Conservation (phyloP, 2,797 vertebrate genomes). For the Anguilla megastoma region DNA sequence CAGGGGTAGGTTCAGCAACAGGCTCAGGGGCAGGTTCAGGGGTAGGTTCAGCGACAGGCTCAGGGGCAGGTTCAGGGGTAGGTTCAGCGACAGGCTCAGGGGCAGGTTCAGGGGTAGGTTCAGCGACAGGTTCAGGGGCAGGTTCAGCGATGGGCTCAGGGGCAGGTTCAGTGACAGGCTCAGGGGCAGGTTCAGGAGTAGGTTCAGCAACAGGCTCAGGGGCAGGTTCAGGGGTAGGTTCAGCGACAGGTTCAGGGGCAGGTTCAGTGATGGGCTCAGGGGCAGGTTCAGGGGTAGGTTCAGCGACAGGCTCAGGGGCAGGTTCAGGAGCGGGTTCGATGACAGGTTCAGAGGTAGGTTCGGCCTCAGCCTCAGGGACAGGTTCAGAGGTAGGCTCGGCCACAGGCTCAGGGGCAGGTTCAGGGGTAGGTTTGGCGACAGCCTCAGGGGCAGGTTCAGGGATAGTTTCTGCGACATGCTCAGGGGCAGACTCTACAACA, state of each 20-base stretch:
- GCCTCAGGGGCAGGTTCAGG: background rate
- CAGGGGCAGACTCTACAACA: background rate
- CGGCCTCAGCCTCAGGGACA: background rate
- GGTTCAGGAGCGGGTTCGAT: background rate
- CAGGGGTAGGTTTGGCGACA: background rate
- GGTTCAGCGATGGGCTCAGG: conserved; percentile 2
- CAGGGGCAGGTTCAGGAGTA: background rate
- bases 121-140: conserved; percentile 12
- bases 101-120: background rate
- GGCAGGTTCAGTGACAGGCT: background rate
- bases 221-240: background rate
- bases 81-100: background rate
- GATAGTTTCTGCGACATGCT: background rate
- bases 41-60: background rate
- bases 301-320: background rate
- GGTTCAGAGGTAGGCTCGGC: background rate
- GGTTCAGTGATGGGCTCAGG: background rate
- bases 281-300: background rate
- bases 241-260: conserved; percentile 16
- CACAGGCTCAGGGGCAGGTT: background rate
- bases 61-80: background rate
- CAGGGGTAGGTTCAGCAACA: background rate
- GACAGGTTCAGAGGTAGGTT: background rate
- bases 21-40: background rate
- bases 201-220: background rate